Conservation (phyloP, 2,888 invertebrate species). For the Leptothorax acervorum region DNA sequence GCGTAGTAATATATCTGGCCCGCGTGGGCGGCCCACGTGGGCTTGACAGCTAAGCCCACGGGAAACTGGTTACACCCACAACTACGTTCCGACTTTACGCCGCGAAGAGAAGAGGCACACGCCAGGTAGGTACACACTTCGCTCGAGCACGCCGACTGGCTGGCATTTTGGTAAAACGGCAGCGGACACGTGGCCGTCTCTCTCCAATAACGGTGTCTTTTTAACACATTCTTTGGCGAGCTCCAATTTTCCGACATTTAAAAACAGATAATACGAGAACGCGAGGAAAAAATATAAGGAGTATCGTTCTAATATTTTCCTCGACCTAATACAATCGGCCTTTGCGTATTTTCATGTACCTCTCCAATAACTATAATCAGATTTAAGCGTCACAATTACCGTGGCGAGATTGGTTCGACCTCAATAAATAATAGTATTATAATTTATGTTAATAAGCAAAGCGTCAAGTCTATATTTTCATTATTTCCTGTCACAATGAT, state of each 20-base stretch:
- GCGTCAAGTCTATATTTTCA: background rate
- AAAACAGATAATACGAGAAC: background rate
- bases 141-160: slow-evolving; percentile 31
- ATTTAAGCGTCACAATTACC: background rate
- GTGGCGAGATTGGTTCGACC: background rate
- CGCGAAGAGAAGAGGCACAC: slow-evolving; percentile 67
- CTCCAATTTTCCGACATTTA: background rate
- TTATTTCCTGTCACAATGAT: background rate
- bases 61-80: slow-evolving; percentile 85
- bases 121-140: slow-evolving; percentile 67
- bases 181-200: slow-evolving; percentile 62
- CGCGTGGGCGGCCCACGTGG: slow-evolving; percentile 85
- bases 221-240: background rate
- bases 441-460: slow-evolving; percentile 19
- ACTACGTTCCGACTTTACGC: slow-evolving; percentile 59
- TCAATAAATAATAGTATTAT: slow-evolving; percentile 24
- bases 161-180: slow-evolving; percentile 29
- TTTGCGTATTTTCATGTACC: background rate
- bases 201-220: background rate
- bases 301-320: background rate
- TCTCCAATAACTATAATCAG: background rate
- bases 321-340: background rate
- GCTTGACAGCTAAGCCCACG: slow-evolving; percentile 84
- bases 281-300: no score
- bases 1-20: slow-evolving; percentile 79